phyloP scores from a whole-genome alignment of 2,888 invertebrate genomes.

The Acrobasis suavella region DNA sequence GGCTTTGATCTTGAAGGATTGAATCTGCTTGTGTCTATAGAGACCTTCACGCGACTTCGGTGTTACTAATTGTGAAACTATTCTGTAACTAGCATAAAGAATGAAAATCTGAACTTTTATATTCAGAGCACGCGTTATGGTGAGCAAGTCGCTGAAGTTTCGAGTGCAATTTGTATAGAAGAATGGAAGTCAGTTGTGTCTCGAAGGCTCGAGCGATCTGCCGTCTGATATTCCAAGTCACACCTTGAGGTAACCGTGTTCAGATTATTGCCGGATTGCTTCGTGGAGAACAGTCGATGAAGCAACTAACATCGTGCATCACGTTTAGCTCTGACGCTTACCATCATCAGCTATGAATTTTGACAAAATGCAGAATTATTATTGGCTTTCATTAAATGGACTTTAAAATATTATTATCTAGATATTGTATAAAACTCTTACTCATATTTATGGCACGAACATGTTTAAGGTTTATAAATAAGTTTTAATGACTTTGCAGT shows the following conservation, averaged over 20 bases:
- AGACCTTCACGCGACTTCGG: slow-evolving; percentile 2
- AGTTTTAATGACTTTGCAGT: neutral
- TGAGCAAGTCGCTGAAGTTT: neutral
- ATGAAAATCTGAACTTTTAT: neutral
- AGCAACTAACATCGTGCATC: too few relatives aligned
- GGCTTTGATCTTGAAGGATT: neutral
- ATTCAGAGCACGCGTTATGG: neutral
- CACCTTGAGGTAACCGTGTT: slow-evolving; percentile 29
- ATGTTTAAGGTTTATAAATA: too few relatives aligned
- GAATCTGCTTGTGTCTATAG: neutral
- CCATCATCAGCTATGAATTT: too few relatives aligned
- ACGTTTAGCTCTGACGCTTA: too few relatives aligned
- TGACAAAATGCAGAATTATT: too few relatives aligned
- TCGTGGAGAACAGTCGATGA: slow-evolving; percentile 24
- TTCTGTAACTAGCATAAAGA: neutral
- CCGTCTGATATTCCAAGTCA: neutral
- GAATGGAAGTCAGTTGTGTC: neutral
- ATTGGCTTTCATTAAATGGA: too few relatives aligned
- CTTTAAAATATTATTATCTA: too few relatives aligned
- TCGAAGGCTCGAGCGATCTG: neutral
- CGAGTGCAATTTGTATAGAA: neutral
- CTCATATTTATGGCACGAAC: too few relatives aligned
- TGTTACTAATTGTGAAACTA: neutral
- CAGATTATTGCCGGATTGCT: slow-evolving; percentile 32
- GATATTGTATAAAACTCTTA: too few relatives aligned